Evolutionary conservation across 2,113 vertebrate genomes (phyloP).

Genomic region (Pristiophorus japonicus): DNA sequence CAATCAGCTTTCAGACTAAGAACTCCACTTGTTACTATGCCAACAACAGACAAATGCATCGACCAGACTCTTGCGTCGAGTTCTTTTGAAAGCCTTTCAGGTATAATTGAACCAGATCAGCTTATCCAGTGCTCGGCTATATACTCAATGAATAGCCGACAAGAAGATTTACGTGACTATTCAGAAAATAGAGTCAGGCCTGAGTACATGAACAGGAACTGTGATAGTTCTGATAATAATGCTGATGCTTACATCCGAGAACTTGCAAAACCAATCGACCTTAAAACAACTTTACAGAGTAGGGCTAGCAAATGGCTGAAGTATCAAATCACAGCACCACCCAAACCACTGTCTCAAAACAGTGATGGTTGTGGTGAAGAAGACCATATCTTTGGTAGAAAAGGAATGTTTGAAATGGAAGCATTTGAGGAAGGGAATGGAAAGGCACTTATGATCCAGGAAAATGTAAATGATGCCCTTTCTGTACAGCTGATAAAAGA

Average conservation of each 20-base stretch:
- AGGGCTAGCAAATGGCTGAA: slow-evolving; percentile 65
- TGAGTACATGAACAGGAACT: slow-evolving; percentile 45
- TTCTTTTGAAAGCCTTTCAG: slow-evolving; percentile 34
- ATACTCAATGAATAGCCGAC: slow-evolving; percentile 27
- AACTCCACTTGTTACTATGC: slow-evolving; percentile 44
- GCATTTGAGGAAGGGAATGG: slow-evolving; percentile 37
- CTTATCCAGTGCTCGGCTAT: background rate
- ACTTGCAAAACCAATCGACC: background rate
- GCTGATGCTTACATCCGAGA: background rate
- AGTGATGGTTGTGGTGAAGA: background rate
- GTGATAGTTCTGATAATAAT: slow-evolving; percentile 38
- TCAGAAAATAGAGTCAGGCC: slow-evolving; percentile 40
- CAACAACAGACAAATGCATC: slow-evolving; percentile 16
- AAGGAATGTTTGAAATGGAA: slow-evolving; percentile 40
- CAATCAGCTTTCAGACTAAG: slow-evolving; percentile 33
- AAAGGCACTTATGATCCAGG: background rate
- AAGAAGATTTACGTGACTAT: slow-evolving; percentile 32
- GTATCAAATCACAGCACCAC: slow-evolving; percentile 49
- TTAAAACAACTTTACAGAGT: slow-evolving; percentile 28
- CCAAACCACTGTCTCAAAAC: slow-evolving; percentile 41
- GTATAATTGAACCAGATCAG: background rate
- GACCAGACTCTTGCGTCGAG: fast-evolving
- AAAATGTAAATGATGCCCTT: slow-evolving; percentile 19
- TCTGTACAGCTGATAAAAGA: slow-evolving; percentile 43
- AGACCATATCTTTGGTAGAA: slow-evolving; percentile 39